Percentiles rank a stretch among this genome's conserved stretches.
These are phyloP conservation scores for Camponotus fellah DNA, from an alignment of 2,888 invertebrate species.

Conservation along the genomic window DNA sequence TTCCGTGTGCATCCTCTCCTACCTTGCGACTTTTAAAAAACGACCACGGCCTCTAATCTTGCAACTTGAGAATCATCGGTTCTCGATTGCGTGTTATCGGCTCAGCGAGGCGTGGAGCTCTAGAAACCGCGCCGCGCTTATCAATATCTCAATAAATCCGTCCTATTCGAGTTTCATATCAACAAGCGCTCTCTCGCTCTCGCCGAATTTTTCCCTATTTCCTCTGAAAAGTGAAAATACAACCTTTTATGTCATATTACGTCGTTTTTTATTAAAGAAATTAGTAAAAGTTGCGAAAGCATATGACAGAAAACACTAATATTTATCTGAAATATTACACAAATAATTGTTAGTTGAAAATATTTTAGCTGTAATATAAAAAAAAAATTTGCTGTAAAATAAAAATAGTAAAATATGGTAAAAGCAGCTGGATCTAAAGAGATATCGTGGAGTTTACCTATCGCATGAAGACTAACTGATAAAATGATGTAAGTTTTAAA, in stretches of 20 bases:
- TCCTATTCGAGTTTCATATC: not conserved
- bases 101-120: slow-evolving; percentile 44
- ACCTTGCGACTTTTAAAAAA: slow-evolving; percentile 41
- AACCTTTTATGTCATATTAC: slow-evolving; percentile 9
- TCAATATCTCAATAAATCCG: slow-evolving; percentile 45
- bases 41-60: slow-evolving; percentile 33
- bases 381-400: not conserved
- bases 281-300: slow-evolving; percentile 4
- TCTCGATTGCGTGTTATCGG: slow-evolving; percentile 43
- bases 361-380: not conserved
- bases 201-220: not conserved
- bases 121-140: slow-evolving; percentile 29
- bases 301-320: not conserved
- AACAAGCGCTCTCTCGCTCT: slow-evolving; percentile 14
- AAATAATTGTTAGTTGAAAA: not conserved
- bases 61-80: slow-evolving; percentile 30
- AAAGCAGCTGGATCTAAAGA: not conserved
- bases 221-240: slow-evolving; percentile 28
- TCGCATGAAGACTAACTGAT: not conserved
- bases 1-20: slow-evolving; percentile 38
- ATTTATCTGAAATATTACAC: not conserved
- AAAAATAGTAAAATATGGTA: not conserved
- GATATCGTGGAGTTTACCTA: too few relatives aligned
- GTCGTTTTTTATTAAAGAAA: slow-evolving; percentile 6
- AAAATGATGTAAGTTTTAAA: slow-evolving; percentile 5